Base-by-base conservation (phyloP, 2,113 vertebrate genomes). In the Neogobius melanostomus region DNA sequence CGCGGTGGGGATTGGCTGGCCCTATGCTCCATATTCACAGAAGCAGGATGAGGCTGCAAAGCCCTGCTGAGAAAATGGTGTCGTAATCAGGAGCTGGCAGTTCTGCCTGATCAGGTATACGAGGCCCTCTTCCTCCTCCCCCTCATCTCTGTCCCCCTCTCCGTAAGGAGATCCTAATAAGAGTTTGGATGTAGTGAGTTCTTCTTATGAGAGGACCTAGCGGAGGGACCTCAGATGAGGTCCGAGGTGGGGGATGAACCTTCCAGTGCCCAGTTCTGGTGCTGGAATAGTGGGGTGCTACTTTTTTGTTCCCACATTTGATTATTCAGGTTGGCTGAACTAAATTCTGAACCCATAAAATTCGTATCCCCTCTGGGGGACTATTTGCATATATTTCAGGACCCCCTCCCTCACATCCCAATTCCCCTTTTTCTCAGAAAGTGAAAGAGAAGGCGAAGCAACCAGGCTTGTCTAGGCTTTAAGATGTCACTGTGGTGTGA, bases 41-140 rank as follows among this genome's bases (percentile, higher is more conserved):
- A 72, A 80, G 80, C 87, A 81, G 95, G 95, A 96, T 95, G 95
- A 95, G 95, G 94, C 93, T 93, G 93, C 92, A 92, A 85, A 91
- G 92, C 96, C 59, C 95, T 91, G 96, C 97, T 97, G 97, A 94
- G 97, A 97, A 99, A 99, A 98, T 97, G 95, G 94, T 94, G 93
- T 94, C 93, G 95, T 98, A 98, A 99, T 99, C 97, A 99, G 95
- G 94, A 95, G 93, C 94, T 91, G 89, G 93, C 95, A 93, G 95
- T 94, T 96, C 92, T 93, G 95, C 92, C 94, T 95, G 95, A 97
- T 98, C 94, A 96, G 95, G 90, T 92, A 89, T 85, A 93, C 93
- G 75, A 71, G 76, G 80, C 85, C 80, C 81, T 70, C 87, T 82
- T 84, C 88, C 73, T 65, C 77, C 69, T 74, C 91, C 92, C 79